These are phyloP conservation scores for Ceratina calcarata DNA, from an alignment of 1,140 invertebrate genomes.

Conservation along the genomic window DNA sequence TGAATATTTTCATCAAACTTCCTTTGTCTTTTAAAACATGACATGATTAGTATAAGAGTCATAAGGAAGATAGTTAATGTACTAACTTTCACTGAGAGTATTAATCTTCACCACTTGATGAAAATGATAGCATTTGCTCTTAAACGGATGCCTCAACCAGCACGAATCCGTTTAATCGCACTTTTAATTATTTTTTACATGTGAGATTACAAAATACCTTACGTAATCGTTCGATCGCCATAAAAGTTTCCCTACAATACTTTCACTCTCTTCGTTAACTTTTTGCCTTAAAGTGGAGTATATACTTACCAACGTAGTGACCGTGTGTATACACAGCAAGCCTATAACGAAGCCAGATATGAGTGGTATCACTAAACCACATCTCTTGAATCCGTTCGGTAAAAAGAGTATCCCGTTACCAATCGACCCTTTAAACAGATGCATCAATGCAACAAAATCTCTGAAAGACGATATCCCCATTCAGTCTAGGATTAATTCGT, in stretches of 20 bases:
- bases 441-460: slow-evolving; percentile 77
- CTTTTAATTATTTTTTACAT: not conserved
- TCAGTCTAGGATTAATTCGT: not conserved
- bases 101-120: too few relatives aligned
- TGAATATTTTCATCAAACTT: too few relatives aligned
- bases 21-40: too few relatives aligned
- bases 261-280: not conserved
- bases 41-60: not conserved
- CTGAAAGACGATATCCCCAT: slow-evolving; percentile 56
- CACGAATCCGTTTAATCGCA: not conserved
- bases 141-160: not conserved
- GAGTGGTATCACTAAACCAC: slow-evolving; percentile 80
- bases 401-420: slow-evolving; percentile 84
- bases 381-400: slow-evolving; percentile 82
- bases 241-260: not conserved
- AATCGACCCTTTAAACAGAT: slow-evolving; percentile 81
- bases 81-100: too few relatives aligned
- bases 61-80: too few relatives aligned
- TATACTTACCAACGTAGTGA: slow-evolving; percentile 61
- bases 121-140: not conserved
- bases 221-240: not conserved
- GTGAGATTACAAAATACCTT: not conserved
- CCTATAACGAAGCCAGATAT: slow-evolving; percentile 77
- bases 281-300: not conserved
- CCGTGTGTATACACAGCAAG: slow-evolving; percentile 79